Base-by-base conservation (phyloP, 2,888 invertebrate genomes). In the Rotaria sp. region DNA sequence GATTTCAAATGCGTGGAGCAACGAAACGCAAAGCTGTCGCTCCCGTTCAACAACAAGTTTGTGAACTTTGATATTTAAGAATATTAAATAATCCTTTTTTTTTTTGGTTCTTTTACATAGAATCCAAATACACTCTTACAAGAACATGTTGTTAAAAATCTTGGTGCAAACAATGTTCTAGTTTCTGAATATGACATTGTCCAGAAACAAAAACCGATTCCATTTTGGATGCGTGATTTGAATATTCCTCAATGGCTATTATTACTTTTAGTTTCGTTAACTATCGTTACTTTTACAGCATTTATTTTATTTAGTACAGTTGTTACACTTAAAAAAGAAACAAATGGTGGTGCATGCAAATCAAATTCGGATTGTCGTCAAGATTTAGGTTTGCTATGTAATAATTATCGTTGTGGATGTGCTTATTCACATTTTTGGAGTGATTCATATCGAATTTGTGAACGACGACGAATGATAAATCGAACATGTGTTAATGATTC, bases 391-490 rank as follows among this genome's bases (percentile, higher is more conserved):
- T n/a, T 80, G 21, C 45, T 80, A 1, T 80, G 80, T 45, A 80
- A 80, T 45, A 80, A 80, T 80, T 80, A 80, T 80, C 80, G 45
- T 45, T 80, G 80, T 45, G 80, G 80, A 10, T 80, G 80, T 80
- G 80, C 80, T 13, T 80, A 80, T 80, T 80, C 80, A n/a, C 80
- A 80, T 80, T 80, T 80, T 80, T 80, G 80, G 80, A 80, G 41
- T 80, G 26, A 24, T 1, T 4, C 80, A n/a, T 80, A 80, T 80
- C 2, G n/a, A 26, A n/a, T 45, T 15, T 80, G 80, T 45, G 80
- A 80, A n/a, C 80, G 80, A 15, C 45, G 80, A n/a, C 41, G 80
- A 45, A 80, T 80, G 80, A 45, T 80, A 4, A 80, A 80, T 80
- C 80, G 80, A 45, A 80, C 80, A 45, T 80, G 80, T 80, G 45